Base-by-base conservation (phyloP, 1,140 invertebrate genomes). In the Galleria mellonella region DNA sequence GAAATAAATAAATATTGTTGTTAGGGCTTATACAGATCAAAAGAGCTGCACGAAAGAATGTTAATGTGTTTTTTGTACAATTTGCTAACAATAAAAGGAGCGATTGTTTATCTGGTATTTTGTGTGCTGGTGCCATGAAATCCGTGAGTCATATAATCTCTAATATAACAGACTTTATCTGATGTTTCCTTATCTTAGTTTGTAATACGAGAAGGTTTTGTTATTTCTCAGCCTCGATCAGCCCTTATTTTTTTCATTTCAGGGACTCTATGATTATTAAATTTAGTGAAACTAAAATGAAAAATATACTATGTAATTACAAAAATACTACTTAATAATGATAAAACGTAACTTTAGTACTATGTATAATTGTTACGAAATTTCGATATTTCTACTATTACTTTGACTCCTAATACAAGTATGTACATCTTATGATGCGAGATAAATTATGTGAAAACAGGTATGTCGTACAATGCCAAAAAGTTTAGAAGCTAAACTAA, bases 201-300 rank as follows among this genome's bases (percentile, higher is more conserved):
- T 72, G 70, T 78, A 75, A 73, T 67, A 64, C 50, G 65, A 72
- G 69, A 74, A 52, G 47, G 59, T 61, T 72, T 62, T 67, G 62
- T 67, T 64, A 48, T 27, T 43, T 40, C n/a, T 23, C 17, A 6
- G 17, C 17, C 17, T 23, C 17, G 6, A 23, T 23, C 2, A n/a
- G n/a, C n/a, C n/a, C 6, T 3, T 23, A 23, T 23, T 23, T 23
- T 23, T 23, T 23, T 23, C 2, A 23, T 23, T n/a, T n/a, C n/a
- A n/a, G 6, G 17, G 2, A 6, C 17, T 23, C 2, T 3, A 6
- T 23, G 2, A 2, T 23, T 3, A 2, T 6, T 23, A 6, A 23
- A 3, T 23, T 23, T 23, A 23, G 17, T 23, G 17, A 23, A 23
- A 23, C 6, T 2, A 23, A 23, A 3, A 3, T 23, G 6, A 23